phyloP scores from a whole-genome alignment of 2,113 vertebrate species.

The Zosterops hypoxanthus region DNA sequence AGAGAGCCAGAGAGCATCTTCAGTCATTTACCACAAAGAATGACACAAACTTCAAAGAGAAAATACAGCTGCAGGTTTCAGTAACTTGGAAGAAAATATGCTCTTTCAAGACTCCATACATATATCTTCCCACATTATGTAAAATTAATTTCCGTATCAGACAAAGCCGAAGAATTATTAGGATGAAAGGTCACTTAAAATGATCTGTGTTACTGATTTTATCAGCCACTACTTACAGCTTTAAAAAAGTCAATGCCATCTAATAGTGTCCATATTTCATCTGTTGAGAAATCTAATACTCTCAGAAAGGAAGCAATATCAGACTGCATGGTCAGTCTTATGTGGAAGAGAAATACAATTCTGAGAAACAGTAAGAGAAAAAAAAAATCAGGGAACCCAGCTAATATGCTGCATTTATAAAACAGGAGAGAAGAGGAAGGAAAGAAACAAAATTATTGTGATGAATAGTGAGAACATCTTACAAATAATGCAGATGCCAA shows the following conservation, averaged over 20 bases:
- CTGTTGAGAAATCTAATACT: conserved; percentile 16
- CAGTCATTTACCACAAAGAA: background rate
- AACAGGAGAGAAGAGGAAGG: background rate
- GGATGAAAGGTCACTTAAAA: conserved; percentile 35
- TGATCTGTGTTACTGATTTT: conserved; percentile 27
- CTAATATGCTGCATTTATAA: background rate
- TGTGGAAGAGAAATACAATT: conserved; percentile 7
- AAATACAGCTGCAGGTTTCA: background rate
- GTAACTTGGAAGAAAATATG: background rate
- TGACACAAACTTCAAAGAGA: background rate
- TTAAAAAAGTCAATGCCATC: conserved; percentile 33
- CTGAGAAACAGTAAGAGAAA: conserved; percentile 8
- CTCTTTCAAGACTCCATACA: conserved; percentile 18
- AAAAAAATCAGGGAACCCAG: background rate
- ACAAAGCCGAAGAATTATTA: conserved; percentile 29
- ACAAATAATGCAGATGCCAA: background rate
- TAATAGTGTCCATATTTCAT: conserved; percentile 10
- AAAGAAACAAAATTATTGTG: conserved; percentile 17
- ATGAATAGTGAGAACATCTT: background rate
- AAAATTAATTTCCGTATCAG: conserved; percentile 53
- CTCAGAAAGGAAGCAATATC: background rate
- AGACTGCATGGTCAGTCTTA: background rate
- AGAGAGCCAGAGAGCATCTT: background rate
- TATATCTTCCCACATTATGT: conserved; percentile 41
- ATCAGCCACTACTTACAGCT: background rate